Percentiles rank a stretch among this genome's conserved stretches.
phyloP scores from a whole-genome alignment of 35 echinoderm and acorn worm species.

The Amphiura filiformis region DNA sequence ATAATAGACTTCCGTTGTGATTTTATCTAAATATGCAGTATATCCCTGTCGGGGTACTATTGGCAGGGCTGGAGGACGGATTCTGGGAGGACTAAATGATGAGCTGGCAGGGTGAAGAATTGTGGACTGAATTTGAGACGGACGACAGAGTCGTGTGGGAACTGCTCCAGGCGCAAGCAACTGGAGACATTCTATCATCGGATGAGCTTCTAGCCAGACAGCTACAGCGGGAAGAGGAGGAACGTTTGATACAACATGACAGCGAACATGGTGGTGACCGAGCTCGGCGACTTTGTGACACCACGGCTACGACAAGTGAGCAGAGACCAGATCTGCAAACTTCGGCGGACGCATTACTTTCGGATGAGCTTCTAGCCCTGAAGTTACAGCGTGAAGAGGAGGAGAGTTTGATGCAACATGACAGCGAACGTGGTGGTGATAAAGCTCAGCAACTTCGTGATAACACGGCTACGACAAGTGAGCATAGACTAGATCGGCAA shows the following conservation, averaged over 20 bases:
- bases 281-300: not conserved
- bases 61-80: too few relatives aligned
- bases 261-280: not conserved
- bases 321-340: not conserved
- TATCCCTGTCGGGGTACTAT: not conserved
- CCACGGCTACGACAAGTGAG: not conserved
- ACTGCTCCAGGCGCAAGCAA: not conserved
- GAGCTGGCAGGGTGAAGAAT: conserved; percentile 1
- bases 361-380: not conserved
- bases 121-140: not conserved
- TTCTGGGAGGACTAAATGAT: not conserved
- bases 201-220: not conserved
- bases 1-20: too few relatives aligned
- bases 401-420: not conserved
- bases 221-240: not conserved
- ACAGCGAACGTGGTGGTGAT: not conserved
- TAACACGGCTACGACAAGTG: too few relatives aligned
- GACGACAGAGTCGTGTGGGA: not conserved
- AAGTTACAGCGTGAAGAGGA: not conserved
- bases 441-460: too few relatives aligned
- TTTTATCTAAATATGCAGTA: too few relatives aligned
- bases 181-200: not conserved
- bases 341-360: not conserved
- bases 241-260: not conserved
- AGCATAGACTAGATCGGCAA: too few relatives aligned